These are phyloP conservation scores for Procambarus virginalis DNA, from an alignment of 1,140 invertebrate genomes.

Conservation along the genomic window DNA sequence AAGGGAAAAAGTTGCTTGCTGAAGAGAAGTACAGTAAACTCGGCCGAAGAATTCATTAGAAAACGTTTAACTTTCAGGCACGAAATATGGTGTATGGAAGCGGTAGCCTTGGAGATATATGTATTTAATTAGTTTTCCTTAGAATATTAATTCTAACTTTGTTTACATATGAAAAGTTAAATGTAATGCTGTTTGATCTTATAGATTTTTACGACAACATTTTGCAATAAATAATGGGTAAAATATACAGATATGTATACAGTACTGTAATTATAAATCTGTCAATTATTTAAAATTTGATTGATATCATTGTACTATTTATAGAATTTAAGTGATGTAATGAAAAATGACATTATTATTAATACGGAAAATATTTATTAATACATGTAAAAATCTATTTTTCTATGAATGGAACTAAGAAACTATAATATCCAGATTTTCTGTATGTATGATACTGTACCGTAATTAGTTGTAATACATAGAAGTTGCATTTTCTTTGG, in stretches of 20 bases:
- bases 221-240: too few species aligned
- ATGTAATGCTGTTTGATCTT: too few species aligned
- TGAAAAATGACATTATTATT: neutral
- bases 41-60: neutral
- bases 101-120: neutral
- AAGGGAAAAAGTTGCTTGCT: neutral
- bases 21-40: neutral
- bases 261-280: too few species aligned
- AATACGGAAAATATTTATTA: neutral
- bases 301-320: neutral
- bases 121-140: neutral
- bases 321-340: neutral
- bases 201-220: too few species aligned
- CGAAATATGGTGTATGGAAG: neutral
- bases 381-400: neutral
- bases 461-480: neutral
- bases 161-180: too few species aligned
- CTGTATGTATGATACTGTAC: neutral
- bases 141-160: neutral
- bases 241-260: too few species aligned
- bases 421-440: neutral
- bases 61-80: neutral
- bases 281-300: too few species aligned
- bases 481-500: neutral
- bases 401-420: neutral